Evolutionary conservation across 1,140 invertebrate genomes (phyloP), one percentile per base, ranked within the genome.

Genomic region (Drosophila triauraria): DNA sequence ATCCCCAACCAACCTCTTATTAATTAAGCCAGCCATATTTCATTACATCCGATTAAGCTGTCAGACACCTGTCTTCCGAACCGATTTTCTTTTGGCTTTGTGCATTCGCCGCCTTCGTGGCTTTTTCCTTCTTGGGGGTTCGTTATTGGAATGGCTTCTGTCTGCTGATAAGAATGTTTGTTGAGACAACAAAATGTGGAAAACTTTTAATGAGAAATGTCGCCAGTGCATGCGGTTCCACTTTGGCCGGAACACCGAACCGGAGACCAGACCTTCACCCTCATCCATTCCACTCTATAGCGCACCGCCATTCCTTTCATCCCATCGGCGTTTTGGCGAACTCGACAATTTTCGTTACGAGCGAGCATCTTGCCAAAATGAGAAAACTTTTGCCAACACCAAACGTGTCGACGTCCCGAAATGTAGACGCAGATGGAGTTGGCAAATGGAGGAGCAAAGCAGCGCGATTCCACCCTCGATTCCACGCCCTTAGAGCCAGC

Each of bases 191-290:
- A 81, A 84, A 72, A 84, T 54, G 58, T 47, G 42, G 51, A 84
- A 79, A 90, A 90, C 67, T 84, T 88, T 88, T 88, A 90, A 88
- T 84, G 85, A 90, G 81, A 85, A 90, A 81, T 79, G 85, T 85
- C 78, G 78, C 78, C 67, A 62, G 65, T 81, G 81, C 81, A 90
- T 81, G 77, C 69, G 85, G 54, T 78, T 72, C 63, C 58, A 47
- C 47, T 30, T 54, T 17, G 57, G 13, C 35, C 15, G 54, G 20
- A 25, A 56, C 32, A 8, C 17, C 30, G 7, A 38, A n/a, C 30
- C 47, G 4, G 23, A 0, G 25, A 25, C 47, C 30, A 53, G 50
- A 35, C 9, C 48, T 27, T 13, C 8, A 9, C 20, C 20, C 51
- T 46, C 17, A 43, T 38, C 38, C 60, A 12, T 23, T 20, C 50